Conservation (phyloP, 2,113 vertebrate genomes). For the Mirza zaza region DNA sequence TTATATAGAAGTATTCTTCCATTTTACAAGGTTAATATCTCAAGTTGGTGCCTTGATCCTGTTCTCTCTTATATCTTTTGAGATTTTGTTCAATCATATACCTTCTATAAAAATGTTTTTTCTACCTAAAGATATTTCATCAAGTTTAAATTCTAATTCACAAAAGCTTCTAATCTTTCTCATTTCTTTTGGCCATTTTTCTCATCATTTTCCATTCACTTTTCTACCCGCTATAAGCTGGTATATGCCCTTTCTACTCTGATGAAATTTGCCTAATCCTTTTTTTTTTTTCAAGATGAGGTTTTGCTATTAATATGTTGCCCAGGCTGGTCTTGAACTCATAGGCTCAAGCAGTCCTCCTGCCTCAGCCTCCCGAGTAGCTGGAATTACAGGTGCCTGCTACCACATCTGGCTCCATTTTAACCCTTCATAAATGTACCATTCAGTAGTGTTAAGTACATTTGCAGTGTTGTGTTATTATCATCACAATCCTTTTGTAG, state of each 20-base stretch:
- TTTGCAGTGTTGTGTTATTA: background rate
- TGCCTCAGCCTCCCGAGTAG: background rate
- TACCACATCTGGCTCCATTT: background rate
- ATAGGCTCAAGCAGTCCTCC: background rate
- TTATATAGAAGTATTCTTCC: background rate
- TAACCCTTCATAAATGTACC: background rate
- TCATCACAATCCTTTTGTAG: background rate
- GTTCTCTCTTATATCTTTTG: background rate
- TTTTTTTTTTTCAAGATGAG: background rate
- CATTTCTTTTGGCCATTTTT: background rate
- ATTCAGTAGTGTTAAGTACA: background rate
- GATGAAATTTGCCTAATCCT: background rate
- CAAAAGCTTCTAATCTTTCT: background rate
- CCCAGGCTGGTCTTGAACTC: background rate
- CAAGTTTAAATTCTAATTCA: background rate
- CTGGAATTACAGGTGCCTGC: background rate
- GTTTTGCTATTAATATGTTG: background rate
- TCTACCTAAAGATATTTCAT: background rate
- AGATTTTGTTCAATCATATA: background rate
- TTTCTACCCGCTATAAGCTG: background rate
- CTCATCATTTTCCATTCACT: background rate
- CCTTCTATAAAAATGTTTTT: background rate
- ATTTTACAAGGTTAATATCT: slow-evolving; percentile 1
- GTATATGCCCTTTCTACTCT: background rate
- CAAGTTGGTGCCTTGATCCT: background rate